A percentile compares a stretch with the other conserved stretches of the same genome.
These are phyloP conservation scores for Spizaetus ornatus DNA, from an alignment of 2,113 vertebrate species.

Conservation along the genomic window DNA sequence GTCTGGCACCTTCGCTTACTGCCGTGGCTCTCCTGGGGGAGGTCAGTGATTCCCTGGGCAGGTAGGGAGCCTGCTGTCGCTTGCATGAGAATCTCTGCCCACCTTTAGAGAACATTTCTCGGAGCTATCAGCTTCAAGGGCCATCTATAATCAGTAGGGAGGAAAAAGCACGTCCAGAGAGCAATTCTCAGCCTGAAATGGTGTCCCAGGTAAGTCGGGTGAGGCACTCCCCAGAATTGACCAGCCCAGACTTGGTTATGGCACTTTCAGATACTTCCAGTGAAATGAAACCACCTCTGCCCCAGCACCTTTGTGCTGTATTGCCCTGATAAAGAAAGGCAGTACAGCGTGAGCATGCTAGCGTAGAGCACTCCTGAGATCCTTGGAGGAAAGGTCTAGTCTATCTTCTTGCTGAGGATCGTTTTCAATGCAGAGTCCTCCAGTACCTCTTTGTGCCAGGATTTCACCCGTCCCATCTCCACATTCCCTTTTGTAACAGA, in stretches of 20 bases:
- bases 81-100: accelerated
- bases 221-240: background rate
- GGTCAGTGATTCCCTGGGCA: background rate
- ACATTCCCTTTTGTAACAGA: background rate
- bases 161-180: background rate
- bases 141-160: background rate
- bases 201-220: background rate
- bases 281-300: accelerated
- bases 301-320: background rate
- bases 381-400: background rate
- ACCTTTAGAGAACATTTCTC: accelerated
- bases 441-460: background rate
- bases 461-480: background rate
- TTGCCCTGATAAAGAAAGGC: background rate
- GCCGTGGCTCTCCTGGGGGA: background rate
- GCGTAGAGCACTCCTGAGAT: background rate
- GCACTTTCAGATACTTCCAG: background rate
- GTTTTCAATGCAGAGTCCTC: background rate
- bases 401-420: background rate
- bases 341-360: accelerated
- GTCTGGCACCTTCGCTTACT: background rate
- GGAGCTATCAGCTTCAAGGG: background rate
- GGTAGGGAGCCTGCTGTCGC: background rate
- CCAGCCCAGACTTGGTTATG: background rate
- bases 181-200: background rate